These are phyloP conservation scores for Brienomyrus longianalis DNA, from an alignment of 2,113 vertebrate species.

Conservation along the genomic window DNA sequence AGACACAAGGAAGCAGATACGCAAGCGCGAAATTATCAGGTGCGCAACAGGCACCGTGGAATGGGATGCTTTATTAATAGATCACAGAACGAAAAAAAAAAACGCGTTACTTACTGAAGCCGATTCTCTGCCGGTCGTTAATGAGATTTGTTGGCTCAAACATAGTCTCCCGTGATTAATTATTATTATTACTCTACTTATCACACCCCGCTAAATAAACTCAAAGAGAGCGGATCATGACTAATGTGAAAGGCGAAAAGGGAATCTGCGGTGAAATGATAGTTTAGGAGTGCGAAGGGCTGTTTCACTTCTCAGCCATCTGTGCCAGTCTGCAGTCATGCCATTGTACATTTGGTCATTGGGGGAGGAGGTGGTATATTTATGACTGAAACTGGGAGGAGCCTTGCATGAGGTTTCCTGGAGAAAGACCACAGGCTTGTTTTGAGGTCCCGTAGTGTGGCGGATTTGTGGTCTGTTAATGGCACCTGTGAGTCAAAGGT, in stretches of 20 bases:
- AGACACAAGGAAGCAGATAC: neutral
- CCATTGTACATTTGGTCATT: neutral
- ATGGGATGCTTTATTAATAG: neutral
- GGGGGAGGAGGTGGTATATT: neutral
- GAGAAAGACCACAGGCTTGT: neutral
- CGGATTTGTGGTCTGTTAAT: neutral
- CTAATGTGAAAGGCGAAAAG: neutral
- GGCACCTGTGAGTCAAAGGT: neutral
- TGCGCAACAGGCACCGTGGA: neutral
- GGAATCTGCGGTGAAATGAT: neutral
- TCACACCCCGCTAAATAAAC: neutral
- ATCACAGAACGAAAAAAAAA: neutral
- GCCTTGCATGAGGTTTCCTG: neutral
- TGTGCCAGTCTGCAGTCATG: neutral
- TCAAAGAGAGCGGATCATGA: neutral
- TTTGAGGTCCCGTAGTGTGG: neutral
- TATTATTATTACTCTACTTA: constrained; percentile 1
- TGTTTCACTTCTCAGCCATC: neutral
- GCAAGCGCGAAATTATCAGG: neutral
- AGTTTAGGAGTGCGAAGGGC: neutral
- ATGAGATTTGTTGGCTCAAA: constrained; percentile 11
- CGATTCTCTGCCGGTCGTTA: neutral
- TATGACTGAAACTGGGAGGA: neutral
- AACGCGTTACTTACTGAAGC: neutral
- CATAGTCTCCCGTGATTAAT: neutral